Evolutionary conservation across 2,888 invertebrate species (phyloP), one percentile per base, ranked within the genome.

Genomic region (Hipparchia semele): DNA sequence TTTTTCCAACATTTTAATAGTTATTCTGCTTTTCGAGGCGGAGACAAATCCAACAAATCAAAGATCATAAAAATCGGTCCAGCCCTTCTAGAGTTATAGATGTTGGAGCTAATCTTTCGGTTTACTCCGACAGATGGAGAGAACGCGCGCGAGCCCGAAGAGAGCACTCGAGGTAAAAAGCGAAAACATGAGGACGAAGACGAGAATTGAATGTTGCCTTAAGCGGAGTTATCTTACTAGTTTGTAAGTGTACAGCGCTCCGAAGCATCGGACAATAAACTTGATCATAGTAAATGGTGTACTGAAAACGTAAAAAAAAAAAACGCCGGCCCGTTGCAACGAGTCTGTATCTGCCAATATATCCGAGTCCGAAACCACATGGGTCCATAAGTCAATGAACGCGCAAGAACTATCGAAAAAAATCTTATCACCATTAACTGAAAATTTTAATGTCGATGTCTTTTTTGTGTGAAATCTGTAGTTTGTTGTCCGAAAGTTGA

Each of bases 141-240:
- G 49, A 87, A 87, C 73, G 87, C 88, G 58, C 90, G 89, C 79
- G 87, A 83, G 76, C 91, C 90, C 51, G 92, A 94, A 83, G 92
- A 95, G 81, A 94, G 95, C 83, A 94, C 95, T 84, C 91, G 95
- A 81, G 95, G 95, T 87, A 95, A 95, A 87, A 95, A 95, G 81
- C 94, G 95, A 85, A 95, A 95, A 93, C 94, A 94, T 76, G 95
- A 95, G 80, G 95, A 94, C 60, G 94, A 93, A 91, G 94, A 93
- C 58, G 94, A 94, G 74, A 94, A 94, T 87, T 94, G 91, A 94
- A 88, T 85, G 87, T 87, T 90, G 92, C 93, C 92, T 92, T 92
- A 90, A 80, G 88, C 87, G 89, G 90, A 89, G 89, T 89, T 88
- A 88, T 89, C 91, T 89, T 90, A 90, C 90, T 92, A 92, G 92